phyloP scores from a whole-genome alignment of 2,888 invertebrate species.

The Eucriotettix oculatus region DNA sequence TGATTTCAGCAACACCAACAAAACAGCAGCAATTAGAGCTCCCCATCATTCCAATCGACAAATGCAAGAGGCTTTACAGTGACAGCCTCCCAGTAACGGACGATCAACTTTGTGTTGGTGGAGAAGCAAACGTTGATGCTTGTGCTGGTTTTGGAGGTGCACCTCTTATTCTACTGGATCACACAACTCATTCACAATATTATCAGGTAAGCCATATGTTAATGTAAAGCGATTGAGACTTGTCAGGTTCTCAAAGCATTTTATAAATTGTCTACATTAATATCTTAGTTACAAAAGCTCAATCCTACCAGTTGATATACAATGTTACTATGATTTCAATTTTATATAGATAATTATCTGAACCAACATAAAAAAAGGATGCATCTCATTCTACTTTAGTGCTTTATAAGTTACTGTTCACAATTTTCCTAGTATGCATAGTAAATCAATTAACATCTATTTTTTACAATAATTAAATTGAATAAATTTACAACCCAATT shows the following conservation, averaged over 20 bases:
- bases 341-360: no score
- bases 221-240: no score
- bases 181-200: slow-evolving; percentile 11
- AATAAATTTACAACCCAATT: no score
- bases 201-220: slow-evolving; percentile 14
- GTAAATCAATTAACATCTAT: no score
- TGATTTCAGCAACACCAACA: slow-evolving; percentile 19
- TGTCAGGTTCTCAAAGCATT: background rate
- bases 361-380: no score
- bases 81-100: slow-evolving; percentile 44
- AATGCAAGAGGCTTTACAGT: slow-evolving; percentile 51
- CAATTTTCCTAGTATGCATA: no score
- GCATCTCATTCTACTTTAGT: no score
- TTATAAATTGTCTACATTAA: background rate
- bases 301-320: slow-evolving; percentile 21
- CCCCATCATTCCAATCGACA: slow-evolving; percentile 45
- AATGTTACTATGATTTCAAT: no score
- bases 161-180: slow-evolving; percentile 37
- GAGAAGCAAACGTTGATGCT: slow-evolving; percentile 53
- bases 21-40: slow-evolving; percentile 44
- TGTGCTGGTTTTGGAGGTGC: slow-evolving; percentile 69
- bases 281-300: background rate
- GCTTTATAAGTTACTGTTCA: no score
- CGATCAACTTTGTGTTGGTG: slow-evolving; percentile 53
- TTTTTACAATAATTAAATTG: no score